These are phyloP conservation scores for Charadrius vociferus DNA, from an alignment of 2,113 vertebrate species.

Conservation along the genomic window DNA sequence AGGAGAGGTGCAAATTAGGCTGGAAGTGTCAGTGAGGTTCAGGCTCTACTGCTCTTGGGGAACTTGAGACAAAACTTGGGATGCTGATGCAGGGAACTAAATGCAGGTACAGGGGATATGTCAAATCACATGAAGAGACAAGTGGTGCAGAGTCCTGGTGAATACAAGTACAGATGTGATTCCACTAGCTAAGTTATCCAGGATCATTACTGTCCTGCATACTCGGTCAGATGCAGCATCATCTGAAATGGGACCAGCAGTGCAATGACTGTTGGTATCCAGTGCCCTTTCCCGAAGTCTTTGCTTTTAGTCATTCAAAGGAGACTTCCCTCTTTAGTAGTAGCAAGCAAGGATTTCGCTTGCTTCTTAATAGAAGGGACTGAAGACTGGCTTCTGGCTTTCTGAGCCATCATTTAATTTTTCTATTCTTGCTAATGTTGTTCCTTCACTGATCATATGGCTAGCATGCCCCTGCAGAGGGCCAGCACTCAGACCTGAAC, in stretches of 20 bases:
- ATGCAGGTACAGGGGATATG: background rate
- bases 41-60: background rate
- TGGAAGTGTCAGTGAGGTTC: background rate
- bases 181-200: background rate
- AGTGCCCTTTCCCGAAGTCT: background rate
- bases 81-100: background rate
- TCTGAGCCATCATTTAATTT: background rate
- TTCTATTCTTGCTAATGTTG: background rate
- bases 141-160: background rate
- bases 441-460: background rate
- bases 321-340: background rate
- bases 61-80: background rate
- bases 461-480: rapidly evolving
- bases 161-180: background rate
- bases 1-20: background rate
- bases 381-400: background rate
- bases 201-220: background rate
- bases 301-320: background rate
- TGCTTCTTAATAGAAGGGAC: background rate
- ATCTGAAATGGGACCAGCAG: background rate
- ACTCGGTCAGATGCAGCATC: background rate
- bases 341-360: background rate
- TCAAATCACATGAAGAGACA: background rate
- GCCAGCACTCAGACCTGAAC: background rate
- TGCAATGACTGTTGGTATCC: background rate